phyloP scores from a whole-genome alignment of 1,140 invertebrate genomes.

The Armadillidium nasatum region DNA sequence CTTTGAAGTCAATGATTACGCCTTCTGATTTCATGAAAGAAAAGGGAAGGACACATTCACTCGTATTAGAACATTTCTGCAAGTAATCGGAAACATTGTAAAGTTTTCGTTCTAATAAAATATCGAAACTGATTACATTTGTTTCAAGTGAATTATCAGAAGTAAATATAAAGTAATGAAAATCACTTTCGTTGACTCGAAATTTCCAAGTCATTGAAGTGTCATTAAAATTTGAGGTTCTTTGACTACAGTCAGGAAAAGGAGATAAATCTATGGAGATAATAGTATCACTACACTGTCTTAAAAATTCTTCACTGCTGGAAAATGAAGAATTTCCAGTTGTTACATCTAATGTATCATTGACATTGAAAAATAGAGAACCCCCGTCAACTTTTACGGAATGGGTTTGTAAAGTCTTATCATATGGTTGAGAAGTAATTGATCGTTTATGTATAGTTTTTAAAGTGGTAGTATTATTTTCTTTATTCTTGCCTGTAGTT shows the following conservation, averaged over 20 bases:
- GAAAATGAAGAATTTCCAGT: constrained; percentile 35
- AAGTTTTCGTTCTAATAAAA: constrained; percentile 24
- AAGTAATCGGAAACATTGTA: constrained; percentile 27
- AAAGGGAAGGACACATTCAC: constrained; percentile 34
- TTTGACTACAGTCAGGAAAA: constrained; percentile 27
- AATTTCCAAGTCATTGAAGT: constrained; percentile 17
- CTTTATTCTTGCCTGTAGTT: too few relatives aligned
- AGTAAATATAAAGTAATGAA: constrained; percentile 38
- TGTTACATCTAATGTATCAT: constrained; percentile 31
- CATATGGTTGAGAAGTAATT: too few relatives aligned
- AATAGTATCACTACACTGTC: constrained; percentile 30
- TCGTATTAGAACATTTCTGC: constrained; percentile 26
- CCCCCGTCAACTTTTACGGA: not conserved
- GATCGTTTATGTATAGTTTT: too few relatives aligned
- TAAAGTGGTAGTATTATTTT: too few relatives aligned
- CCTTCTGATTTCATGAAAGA: constrained; percentile 31
- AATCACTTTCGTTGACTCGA: constrained; percentile 28
- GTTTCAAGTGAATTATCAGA: constrained; percentile 33
- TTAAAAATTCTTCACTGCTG: constrained; percentile 35
- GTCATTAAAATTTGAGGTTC: not conserved
- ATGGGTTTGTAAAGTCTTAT: too few relatives aligned
- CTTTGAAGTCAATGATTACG: constrained; percentile 32
- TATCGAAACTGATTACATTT: constrained; percentile 29
- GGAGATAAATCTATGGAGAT: constrained; percentile 30
- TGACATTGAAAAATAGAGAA: constrained; percentile 25